Percentiles rank a stretch among this genome's conserved stretches.
Evolutionary conservation across 1,140 invertebrate species (phyloP).

Genomic region (Ladona fulva): DNA sequence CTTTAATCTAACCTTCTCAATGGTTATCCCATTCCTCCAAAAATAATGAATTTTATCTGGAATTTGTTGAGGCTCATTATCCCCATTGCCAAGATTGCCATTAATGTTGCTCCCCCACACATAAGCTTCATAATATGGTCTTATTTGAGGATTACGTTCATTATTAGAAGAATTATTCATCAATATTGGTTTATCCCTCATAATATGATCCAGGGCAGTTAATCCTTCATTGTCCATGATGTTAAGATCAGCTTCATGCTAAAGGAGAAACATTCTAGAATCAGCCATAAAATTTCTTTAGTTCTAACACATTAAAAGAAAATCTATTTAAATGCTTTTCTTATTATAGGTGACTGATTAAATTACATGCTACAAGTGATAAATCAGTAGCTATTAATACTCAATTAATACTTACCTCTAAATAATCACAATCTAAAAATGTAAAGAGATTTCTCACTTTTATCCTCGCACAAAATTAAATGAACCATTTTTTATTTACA

Average conservation of each 20-base stretch:
- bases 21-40: conserved; percentile 32
- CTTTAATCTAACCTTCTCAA: conserved; percentile 29
- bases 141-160: conserved; percentile 19
- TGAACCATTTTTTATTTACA: too few relatives aligned
- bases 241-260: conserved; percentile 40
- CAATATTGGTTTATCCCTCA: conserved; percentile 39
- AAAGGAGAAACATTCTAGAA: conserved; percentile 14
- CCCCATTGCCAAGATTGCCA: conserved; percentile 53
- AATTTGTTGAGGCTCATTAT: too few relatives aligned
- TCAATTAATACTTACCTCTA: too few relatives aligned
- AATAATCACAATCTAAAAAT: too few relatives aligned
- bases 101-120: conserved; percentile 67
- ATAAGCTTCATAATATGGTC: conserved; percentile 43
- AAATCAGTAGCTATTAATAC: too few relatives aligned
- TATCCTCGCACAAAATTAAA: too few relatives aligned
- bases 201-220: conserved; percentile 44
- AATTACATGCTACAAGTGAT: too few relatives aligned
- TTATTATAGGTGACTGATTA: too few relatives aligned
- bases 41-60: conserved; percentile 34
- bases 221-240: conserved; percentile 45
- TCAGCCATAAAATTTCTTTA: background rate
- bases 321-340: too few relatives aligned
- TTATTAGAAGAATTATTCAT: conserved; percentile 28
- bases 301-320: too few relatives aligned
- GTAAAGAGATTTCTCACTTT: too few relatives aligned